Evolutionary conservation across 37 sponge, comb jelly and placozoan genomes (phyloP).

Genomic region (Diacarnus erythraeanus): DNA sequence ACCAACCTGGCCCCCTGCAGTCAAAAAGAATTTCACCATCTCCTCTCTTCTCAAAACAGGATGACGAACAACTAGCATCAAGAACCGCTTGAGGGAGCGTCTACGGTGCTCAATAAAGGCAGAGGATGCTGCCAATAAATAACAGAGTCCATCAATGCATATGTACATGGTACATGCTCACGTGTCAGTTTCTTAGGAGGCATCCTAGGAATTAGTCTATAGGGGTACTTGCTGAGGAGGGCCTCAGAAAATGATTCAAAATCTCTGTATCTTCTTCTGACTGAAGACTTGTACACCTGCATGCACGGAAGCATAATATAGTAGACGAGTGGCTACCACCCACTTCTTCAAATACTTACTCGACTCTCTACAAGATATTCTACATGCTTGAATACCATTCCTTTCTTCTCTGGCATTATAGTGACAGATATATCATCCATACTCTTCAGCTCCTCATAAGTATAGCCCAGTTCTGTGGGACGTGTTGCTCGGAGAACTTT

Average conservation of each 20-base stretch:
- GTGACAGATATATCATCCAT: slow-evolving; percentile 72
- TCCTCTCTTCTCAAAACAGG: slow-evolving; percentile 79
- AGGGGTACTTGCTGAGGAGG: slow-evolving; percentile 80
- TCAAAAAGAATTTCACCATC: slow-evolving; percentile 76
- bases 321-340: not conserved
- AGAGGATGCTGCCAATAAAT: slow-evolving; percentile 16
- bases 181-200: slow-evolving; percentile 90
- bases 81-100: slow-evolving; percentile 65
- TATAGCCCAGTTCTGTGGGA: slow-evolving; percentile 59
- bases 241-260: slow-evolving; percentile 87
- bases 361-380: slow-evolving; percentile 76
- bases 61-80: slow-evolving; percentile 80
- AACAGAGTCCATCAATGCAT: not conserved
- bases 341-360: slow-evolving; percentile 22
- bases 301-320: not conserved
- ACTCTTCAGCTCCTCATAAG: slow-evolving; percentile 72
- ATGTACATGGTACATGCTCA: not conserved
- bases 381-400: slow-evolving; percentile 75
- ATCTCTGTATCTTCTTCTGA: slow-evolving; percentile 81
- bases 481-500: slow-evolving; percentile 15
- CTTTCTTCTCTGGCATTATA: slow-evolving; percentile 87
- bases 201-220: slow-evolving; percentile 77
- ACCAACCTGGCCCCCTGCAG: slow-evolving; percentile 61
- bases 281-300: slow-evolving; percentile 40
- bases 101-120: slow-evolving; percentile 74